Percentiles rank a stretch among this genome's conserved stretches.
Conservation (phyloP, 1,140 invertebrate genomes). For the Aphelenchoides avenae region DNA sequence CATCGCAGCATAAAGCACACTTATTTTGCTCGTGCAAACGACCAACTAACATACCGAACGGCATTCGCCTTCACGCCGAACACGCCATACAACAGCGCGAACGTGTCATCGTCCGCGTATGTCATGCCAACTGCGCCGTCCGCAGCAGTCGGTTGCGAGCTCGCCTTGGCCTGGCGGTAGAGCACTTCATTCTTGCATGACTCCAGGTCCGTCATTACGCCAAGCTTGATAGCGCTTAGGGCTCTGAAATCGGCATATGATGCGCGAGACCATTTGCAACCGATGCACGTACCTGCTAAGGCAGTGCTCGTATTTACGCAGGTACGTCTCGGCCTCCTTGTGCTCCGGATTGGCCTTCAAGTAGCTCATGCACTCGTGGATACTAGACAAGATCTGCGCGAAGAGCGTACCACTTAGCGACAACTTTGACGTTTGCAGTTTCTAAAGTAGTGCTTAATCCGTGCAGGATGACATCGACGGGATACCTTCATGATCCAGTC, state of each 20-base stretch:
- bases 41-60: constrained; percentile 38
- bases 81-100: constrained; percentile 53
- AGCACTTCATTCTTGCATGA: constrained; percentile 45
- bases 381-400: constrained; percentile 56
- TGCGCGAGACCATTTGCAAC: background rate
- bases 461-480: constrained; percentile 4
- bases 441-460: constrained; percentile 41
- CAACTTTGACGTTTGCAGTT: constrained; percentile 43
- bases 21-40: background rate
- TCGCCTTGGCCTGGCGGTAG: constrained; percentile 32
- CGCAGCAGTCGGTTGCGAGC: background rate
- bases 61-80: constrained; percentile 51
- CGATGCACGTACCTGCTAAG: constrained; percentile 43
- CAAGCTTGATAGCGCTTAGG: constrained; percentile 54
- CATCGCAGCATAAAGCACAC: background rate
- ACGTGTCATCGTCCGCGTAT: constrained; percentile 52
- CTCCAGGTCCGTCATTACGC: constrained; percentile 50
- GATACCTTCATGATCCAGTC: constrained; percentile 55
- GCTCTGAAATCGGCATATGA: constrained; percentile 35
- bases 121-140: constrained; percentile 1
- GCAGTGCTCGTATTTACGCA: constrained; percentile 57
- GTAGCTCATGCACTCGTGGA: constrained; percentile 54
- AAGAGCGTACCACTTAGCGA: constrained; percentile 53
- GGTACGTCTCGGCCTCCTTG: constrained; percentile 43
- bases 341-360: constrained; percentile 48